Evolutionary conservation across 2,797 vertebrate species (phyloP), one percentile per base, ranked within the genome.

Genomic region (Bovichtus variegatus): DNA sequence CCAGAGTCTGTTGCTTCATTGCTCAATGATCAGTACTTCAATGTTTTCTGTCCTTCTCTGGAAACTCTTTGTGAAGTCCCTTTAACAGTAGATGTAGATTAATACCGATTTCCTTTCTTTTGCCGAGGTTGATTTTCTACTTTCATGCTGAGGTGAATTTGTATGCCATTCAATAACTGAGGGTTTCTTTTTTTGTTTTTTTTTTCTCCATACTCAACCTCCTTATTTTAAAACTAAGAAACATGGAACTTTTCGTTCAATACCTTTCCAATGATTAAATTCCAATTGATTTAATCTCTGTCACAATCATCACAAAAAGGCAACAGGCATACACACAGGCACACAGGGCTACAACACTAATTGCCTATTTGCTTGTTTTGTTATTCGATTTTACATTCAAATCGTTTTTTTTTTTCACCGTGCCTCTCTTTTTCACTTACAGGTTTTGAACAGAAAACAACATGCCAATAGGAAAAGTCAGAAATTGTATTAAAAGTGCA

Each of bases 401-500:
- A 89, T 81, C 8, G 0, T 55, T 59, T 50, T 89, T 50, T 50
- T 46, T 57, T 57, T 89, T 57, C 18, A 81, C 57, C 15, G 44
- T 80, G 85, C 84, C 79, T 81, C 84, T 82, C 71, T n/a, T 71
- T 34, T 72, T 87, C 58, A 61, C 74, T 67, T 66, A 72, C 74
- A 69, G 76, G 62, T 78, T 74, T 34, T 70, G 50, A 90, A 88
- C 85, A 86, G 63, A 86, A 85, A 83, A 83, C 64, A 64, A 86
- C 88, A 87, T 91, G 88, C 83, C 59, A 34, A 88, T 83, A 90
- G 79, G 88, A 93, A 93, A n/a, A 90, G 88, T 90, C 82, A 80
- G 85, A 90, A 88, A 87, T 82, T 73, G 81, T 89, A 88, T 92
- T 90, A 87, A 93, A 94, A 94, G 92, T 94, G 92, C 92, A 94